Conservation (phyloP, 2,113 vertebrate species). For the Callipepla squamata region DNA sequence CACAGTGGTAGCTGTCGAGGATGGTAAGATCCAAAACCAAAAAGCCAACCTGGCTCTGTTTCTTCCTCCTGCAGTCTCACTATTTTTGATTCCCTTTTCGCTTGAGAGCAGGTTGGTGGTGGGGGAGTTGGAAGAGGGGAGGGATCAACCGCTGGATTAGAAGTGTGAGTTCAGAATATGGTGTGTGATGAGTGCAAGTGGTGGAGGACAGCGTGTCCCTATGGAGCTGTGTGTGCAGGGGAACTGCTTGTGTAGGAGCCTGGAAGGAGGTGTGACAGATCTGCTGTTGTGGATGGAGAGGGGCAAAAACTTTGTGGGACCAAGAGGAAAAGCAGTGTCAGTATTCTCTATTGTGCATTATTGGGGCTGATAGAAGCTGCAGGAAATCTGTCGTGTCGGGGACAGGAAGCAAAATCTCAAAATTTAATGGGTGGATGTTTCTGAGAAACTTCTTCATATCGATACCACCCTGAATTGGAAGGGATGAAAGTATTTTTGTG, state of each 20-base stretch:
- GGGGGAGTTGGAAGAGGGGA: background rate
- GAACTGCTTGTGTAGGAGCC: background rate
- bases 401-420: background rate
- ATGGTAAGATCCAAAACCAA: background rate
- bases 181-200: background rate
- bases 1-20: background rate
- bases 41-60: background rate
- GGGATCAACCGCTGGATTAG: background rate
- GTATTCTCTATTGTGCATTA: background rate
- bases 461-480: background rate
- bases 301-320: background rate
- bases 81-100: background rate
- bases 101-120: background rate
- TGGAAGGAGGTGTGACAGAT: background rate
- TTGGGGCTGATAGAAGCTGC: background rate
- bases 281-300: background rate
- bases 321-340: background rate
- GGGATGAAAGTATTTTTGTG: constrained; percentile 20
- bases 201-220: background rate
- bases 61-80: background rate
- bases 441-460: background rate
- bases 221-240: background rate
- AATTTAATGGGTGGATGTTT: background rate
- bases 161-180: background rate
- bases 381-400: background rate